Evolutionary conservation across 2,797 vertebrate genomes (phyloP).

Genomic region (Eremophila alpestris): DNA sequence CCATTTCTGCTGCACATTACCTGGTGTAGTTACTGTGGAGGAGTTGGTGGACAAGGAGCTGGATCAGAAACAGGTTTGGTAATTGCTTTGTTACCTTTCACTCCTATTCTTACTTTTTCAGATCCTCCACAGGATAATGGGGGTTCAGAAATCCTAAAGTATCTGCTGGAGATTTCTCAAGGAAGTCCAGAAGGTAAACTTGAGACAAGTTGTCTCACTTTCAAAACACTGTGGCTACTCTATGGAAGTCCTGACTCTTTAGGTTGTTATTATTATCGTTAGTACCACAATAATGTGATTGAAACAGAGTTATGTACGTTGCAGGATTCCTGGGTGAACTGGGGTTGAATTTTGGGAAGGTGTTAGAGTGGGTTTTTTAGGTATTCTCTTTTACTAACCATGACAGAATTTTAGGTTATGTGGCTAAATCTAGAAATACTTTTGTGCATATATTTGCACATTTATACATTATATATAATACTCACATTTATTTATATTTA

Average conservation of each 20-base stretch:
- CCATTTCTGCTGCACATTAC: not conserved
- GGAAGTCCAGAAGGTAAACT: constrained; percentile 89
- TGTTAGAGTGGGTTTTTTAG: not conserved
- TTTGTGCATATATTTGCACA: not conserved
- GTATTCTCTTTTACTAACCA: not conserved
- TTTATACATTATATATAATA: not conserved
- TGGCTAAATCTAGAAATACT: not conserved
- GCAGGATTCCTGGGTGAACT: not conserved
- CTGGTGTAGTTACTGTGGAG: not conserved
- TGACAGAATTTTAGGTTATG: not conserved
- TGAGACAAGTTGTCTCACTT: not conserved
- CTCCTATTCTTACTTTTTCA: constrained; percentile 56
- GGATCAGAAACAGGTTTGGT: not conserved
- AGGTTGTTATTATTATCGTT: not conserved
- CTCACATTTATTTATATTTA: not conserved
- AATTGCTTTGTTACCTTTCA: not conserved
- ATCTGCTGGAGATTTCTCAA: constrained; percentile 92
- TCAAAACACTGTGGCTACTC: not conserved
- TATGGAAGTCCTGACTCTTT: not conserved
- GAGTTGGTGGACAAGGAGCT: not conserved
- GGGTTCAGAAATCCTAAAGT: constrained; percentile 92
- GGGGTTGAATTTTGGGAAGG: not conserved
- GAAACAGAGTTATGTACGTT: not conserved
- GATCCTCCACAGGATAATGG: constrained; percentile 94
- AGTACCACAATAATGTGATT: not conserved